Base-by-base conservation (phyloP, 1,140 invertebrate species). In the Hirudo medicinalis region DNA sequence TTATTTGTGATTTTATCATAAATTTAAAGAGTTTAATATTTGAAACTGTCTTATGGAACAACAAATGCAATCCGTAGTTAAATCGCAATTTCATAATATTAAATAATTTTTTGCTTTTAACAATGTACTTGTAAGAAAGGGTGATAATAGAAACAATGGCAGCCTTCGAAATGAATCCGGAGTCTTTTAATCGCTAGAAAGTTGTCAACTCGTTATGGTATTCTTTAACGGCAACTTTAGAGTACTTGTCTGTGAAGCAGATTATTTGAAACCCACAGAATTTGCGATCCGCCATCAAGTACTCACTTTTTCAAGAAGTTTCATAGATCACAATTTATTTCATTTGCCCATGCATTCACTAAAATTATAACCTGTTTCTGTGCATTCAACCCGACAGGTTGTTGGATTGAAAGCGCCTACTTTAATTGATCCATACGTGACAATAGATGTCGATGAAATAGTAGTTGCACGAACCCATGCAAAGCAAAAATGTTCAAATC, bases 191-290 rank as follows among this genome's bases (percentile, higher is more conserved):
- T 63, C 20, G 60, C 29, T 63, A 63, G 19, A 25, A 27, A 27
- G 29, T 32, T 32, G 60, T 63, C 49, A 43, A 36, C 54, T 40
- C 43, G 66, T 36, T 22, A 84, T 84, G 83, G 82, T 83, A 85
- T 94, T 93, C 90, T 98, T 97, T 86, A 94, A 91, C 84, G 97
- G 96, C 78, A 94, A 89, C 80, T 86, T 98, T 80, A 91, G 90
- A 81, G 87, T 99, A 78, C 92, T 93, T 86, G 88, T 99, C 84
- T 93, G 93, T 85, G 94, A 99, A 86, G 97, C 96, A 76, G 87
- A 88, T 76, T 92, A 94, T 80, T 88, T 99, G 76, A 88, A 90
- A 83, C 94, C 94, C 75, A 99, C 97, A 76, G 94, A 98, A 86
- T 97, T 92, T 85, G 93, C 96, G 82, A 92, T 90, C 83, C 86